Percentiles rank a stretch among this genome's conserved stretches.
Conservation (phyloP, 1,140 invertebrate species). For the Rhagoletis zephyria region DNA sequence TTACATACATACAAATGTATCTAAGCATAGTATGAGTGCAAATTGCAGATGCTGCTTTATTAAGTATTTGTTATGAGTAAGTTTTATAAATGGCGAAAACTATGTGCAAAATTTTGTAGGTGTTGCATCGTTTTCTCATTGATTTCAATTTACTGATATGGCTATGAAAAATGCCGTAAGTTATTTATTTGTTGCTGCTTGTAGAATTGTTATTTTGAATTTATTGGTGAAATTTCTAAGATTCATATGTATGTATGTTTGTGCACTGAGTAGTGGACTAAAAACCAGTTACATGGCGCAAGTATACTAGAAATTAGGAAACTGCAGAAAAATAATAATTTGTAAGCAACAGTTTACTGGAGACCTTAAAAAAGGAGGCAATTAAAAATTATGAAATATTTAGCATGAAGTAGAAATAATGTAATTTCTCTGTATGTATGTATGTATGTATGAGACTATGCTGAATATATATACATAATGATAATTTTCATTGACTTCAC, state of each 20-base stretch:
- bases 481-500: no score
- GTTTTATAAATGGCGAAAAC: not conserved
- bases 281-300: not conserved
- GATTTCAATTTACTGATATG: constrained; percentile 45
- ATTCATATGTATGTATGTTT: no score
- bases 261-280: not conserved
- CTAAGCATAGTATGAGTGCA: not conserved
- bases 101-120: not conserved
- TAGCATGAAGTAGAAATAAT: no score
- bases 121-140: constrained; percentile 41
- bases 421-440: no score
- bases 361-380: no score
- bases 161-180: not conserved
- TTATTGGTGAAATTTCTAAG: not conserved
- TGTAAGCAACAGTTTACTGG: no score
- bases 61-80: not conserved
- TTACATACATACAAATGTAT: not conserved
- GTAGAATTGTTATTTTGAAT: not conserved
- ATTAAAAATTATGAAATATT: no score
- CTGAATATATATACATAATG: no score
- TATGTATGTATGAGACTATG: no score
- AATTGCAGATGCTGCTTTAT: not conserved
- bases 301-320: no score
- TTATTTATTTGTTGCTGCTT: constrained; percentile 18
- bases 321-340: no score